A percentile compares a stretch with the other conserved stretches of the same genome.
phyloP scores from a whole-genome alignment of 2,888 invertebrate species.

The Clusia tigrina region DNA sequence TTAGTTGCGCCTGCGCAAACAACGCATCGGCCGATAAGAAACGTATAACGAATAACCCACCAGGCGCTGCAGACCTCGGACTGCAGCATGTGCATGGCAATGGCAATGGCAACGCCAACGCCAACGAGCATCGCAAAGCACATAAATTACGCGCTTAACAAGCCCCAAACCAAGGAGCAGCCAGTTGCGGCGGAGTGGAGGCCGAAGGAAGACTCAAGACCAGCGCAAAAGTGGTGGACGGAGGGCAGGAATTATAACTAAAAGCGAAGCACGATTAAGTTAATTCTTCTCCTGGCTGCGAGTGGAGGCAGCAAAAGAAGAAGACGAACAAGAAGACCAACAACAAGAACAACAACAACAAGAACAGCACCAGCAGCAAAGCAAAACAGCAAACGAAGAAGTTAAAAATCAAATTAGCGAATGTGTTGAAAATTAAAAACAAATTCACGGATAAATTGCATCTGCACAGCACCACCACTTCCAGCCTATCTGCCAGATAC shows the following conservation, averaged over 20 bases:
- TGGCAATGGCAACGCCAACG: no score
- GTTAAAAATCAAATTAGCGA: slow-evolving; percentile 65
- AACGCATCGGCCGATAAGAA: slow-evolving; percentile 54
- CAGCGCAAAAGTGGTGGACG: neutral
- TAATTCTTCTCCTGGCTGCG: slow-evolving; percentile 30
- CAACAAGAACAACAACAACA: no score
- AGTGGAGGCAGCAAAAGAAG: slow-evolving; percentile 30
- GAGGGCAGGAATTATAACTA: slow-evolving; percentile 11
- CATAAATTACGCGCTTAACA: slow-evolving; percentile 63
- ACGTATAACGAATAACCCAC: slow-evolving; percentile 54
- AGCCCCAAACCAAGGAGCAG: slow-evolving; percentile 39
- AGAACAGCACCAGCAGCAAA: slow-evolving; percentile 17
- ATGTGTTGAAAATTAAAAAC: slow-evolving; percentile 66
- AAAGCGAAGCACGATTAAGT: slow-evolving; percentile 35
- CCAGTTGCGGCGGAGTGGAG: slow-evolving; percentile 34
- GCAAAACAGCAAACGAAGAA: slow-evolving; percentile 43
- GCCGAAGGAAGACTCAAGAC: slow-evolving; percentile 30
- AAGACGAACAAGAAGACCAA: no score
- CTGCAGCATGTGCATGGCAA: slow-evolving; percentile 24
- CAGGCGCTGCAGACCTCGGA: slow-evolving; percentile 28
- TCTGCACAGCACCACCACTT: slow-evolving; percentile 43
- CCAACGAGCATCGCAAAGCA: slow-evolving; percentile 60
- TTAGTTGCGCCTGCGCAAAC: slow-evolving; percentile 62
- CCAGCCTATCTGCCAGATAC: slow-evolving; percentile 43
- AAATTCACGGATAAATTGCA: slow-evolving; percentile 65